Conservation (phyloP, 2,797 vertebrate genomes). For the Agapornis canus region DNA sequence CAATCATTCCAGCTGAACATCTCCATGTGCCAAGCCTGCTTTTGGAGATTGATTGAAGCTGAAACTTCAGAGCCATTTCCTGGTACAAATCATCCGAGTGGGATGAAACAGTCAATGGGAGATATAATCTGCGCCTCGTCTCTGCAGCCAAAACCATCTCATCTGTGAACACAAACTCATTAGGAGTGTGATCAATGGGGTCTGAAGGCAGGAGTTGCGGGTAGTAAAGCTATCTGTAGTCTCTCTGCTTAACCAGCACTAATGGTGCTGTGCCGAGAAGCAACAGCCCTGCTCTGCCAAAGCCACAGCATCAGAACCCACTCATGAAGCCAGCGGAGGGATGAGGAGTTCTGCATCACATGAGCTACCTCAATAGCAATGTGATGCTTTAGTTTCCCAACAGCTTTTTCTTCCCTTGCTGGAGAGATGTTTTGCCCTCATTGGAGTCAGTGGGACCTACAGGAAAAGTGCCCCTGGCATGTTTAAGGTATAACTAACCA, state of each 20-base stretch:
- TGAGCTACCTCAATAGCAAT: neutral
- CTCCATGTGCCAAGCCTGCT: neutral
- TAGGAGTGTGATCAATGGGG: neutral
- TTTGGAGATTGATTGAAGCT: neutral
- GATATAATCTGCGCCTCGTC: neutral
- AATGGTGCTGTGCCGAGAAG: fast-evolving
- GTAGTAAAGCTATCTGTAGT: neutral
- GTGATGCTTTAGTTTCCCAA: neutral
- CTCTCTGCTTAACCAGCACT: neutral
- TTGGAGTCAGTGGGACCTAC: neutral
- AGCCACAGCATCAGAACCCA: fast-evolving
- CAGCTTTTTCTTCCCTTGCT: neutral
- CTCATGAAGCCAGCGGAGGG: fast-evolving
- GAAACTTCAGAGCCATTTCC: neutral
- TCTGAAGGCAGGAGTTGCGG: neutral
- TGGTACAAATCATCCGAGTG: neutral
- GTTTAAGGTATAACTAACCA: neutral
- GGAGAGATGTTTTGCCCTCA: fast-evolving
- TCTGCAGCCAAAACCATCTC: neutral
- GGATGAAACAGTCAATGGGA: slow-evolving; percentile 1
- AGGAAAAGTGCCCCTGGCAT: neutral
- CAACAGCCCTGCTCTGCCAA: neutral
- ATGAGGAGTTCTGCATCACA: neutral
- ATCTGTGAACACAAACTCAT: slow-evolving; percentile 3
- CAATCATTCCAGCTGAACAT: neutral